Percentiles rank a stretch among this genome's conserved stretches.
Evolutionary conservation across 1,140 invertebrate species (phyloP).

Genomic region (Hestina assimilis): DNA sequence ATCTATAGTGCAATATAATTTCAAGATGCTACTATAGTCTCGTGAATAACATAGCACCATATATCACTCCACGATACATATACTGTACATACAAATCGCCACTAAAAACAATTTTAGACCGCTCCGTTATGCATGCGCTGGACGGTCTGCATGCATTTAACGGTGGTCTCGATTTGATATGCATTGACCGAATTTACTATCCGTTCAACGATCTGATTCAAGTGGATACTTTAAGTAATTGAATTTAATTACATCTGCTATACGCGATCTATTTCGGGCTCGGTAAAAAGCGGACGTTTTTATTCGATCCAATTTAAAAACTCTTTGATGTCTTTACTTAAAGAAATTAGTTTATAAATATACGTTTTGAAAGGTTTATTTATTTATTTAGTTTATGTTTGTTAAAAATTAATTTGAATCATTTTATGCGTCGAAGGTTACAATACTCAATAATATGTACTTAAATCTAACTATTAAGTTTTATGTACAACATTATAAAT

Average conservation of each 20-base stretch:
- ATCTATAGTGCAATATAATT: no score
- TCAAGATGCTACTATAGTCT: not conserved
- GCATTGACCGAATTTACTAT: constrained; percentile 32
- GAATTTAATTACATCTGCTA: constrained; percentile 18
- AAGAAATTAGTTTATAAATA: not conserved
- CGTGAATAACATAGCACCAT: not conserved
- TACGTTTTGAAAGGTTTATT: no score
- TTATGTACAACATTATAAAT: no score
- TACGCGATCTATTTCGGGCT: not conserved
- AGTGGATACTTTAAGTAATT: not conserved
- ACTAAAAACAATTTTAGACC: constrained; percentile 8
- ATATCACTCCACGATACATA: constrained; percentile 4
- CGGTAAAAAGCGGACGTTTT: not conserved
- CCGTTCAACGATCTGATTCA: constrained; percentile 16
- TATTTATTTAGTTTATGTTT: no score
- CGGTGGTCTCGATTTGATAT: constrained; percentile 36
- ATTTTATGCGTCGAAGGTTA: no score
- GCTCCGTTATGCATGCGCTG: constrained; percentile 13
- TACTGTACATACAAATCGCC: constrained; percentile 1
- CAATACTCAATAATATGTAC: no score
- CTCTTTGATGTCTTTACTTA: not conserved
- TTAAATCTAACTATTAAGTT: no score
- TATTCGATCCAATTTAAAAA: not conserved
- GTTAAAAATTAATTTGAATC: no score
- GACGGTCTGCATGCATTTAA: constrained; percentile 24